A percentile compares a stretch with the other conserved stretches of the same genome.
Conservation (phyloP, 2,888 invertebrate species). For the Crepidodera aurea region DNA sequence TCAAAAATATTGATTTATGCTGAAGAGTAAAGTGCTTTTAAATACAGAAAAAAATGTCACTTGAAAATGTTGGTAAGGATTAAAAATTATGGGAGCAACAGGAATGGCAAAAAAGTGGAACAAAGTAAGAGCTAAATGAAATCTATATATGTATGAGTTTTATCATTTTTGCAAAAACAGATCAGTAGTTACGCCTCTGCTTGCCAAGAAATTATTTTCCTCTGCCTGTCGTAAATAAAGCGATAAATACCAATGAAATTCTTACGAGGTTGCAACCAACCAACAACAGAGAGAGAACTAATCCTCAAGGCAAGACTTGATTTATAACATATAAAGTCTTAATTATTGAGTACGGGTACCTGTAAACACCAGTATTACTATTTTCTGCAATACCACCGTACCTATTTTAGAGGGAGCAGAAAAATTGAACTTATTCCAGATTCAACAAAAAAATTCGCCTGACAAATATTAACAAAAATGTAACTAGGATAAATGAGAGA, state of each 20-base stretch:
- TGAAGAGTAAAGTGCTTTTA: too few species aligned
- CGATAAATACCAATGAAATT: conserved; percentile 37
- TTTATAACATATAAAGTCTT: conserved; percentile 42
- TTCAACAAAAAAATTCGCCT: too few species aligned
- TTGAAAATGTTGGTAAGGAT: too few species aligned
- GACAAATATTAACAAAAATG: too few species aligned
- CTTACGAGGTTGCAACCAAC: conserved; percentile 22
- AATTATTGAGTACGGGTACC: conserved; percentile 39
- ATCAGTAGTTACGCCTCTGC: background rate
- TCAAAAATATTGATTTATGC: too few species aligned
- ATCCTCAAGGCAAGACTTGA: conserved; percentile 28
- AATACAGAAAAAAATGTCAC: too few species aligned
- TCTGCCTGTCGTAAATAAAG: conserved; percentile 35
- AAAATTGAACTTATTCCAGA: background rate
- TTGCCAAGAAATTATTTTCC: conserved; percentile 29
- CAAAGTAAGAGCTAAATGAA: too few species aligned
- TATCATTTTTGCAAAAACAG: too few species aligned
- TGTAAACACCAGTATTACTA: conserved; percentile 41
- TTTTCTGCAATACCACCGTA: conserved; percentile 26
- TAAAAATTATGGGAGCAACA: too few species aligned
- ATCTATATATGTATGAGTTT: too few species aligned
- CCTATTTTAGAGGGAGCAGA: background rate
- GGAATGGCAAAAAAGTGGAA: too few species aligned
- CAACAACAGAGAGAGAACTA: conserved; percentile 10
- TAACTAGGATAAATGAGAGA: too few species aligned